phyloP scores from a whole-genome alignment of 2,888 invertebrate species.

The Philereme vetulata region DNA sequence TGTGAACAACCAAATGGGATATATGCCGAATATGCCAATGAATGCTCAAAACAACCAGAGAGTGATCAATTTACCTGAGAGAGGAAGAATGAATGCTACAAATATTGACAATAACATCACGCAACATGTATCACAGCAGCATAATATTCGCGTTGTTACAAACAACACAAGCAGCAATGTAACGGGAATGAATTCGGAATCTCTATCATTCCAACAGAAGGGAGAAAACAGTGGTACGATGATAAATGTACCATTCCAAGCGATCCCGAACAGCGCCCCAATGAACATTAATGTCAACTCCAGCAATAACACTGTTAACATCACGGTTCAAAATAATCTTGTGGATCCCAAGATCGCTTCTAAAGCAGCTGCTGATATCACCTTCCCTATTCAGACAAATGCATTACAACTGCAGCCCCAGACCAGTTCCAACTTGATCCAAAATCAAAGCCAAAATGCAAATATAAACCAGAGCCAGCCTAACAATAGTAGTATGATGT shows the following conservation, averaged over 20 bases:
- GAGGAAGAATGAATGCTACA: slow-evolving; percentile 66
- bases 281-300: slow-evolving; percentile 81
- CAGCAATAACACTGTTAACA: slow-evolving; percentile 78
- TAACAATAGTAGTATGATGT: slow-evolving; percentile 65
- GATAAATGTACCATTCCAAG: slow-evolving; percentile 80
- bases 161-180: slow-evolving; percentile 68
- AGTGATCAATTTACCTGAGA: slow-evolving; percentile 76
- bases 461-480: slow-evolving; percentile 26
- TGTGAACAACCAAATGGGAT: slow-evolving; percentile 75
- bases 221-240: slow-evolving; percentile 71
- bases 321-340: slow-evolving; percentile 78
- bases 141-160: slow-evolving; percentile 77
- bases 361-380: slow-evolving; percentile 70
- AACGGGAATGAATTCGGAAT: slow-evolving; percentile 60
- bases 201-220: slow-evolving; percentile 73
- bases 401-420: slow-evolving; percentile 47
- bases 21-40: slow-evolving; percentile 78
- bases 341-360: slow-evolving; percentile 79
- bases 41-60: slow-evolving; percentile 70
- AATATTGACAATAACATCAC: slow-evolving; percentile 67
- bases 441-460: slow-evolving; percentile 33
- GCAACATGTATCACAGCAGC: slow-evolving; percentile 75
- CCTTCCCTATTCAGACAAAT: slow-evolving; percentile 70
- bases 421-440: slow-evolving; percentile 50
- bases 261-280: slow-evolving; percentile 79